Evolutionary conservation across 2,113 vertebrate species (phyloP).

Genomic region (Epinephelus fuscoguttatus): DNA sequence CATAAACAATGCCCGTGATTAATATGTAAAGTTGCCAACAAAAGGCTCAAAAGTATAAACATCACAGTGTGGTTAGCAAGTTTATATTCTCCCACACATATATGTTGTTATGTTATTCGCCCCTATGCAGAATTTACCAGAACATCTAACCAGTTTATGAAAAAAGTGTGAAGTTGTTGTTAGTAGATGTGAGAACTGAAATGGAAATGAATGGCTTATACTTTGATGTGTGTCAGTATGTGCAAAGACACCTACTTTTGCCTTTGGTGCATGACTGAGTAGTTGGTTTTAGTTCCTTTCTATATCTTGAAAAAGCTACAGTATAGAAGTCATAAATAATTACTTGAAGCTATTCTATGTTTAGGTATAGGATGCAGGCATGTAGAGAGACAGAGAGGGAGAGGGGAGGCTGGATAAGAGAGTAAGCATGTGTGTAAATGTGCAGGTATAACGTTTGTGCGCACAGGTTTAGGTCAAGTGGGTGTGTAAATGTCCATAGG

Average conservation of each 20-base stretch:
- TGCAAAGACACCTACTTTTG: background rate
- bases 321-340: background rate
- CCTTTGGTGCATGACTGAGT: background rate
- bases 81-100: background rate
- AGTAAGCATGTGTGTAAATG: conserved; percentile 31
- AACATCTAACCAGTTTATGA: background rate
- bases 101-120: too few relatives aligned
- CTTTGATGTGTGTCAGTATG: background rate
- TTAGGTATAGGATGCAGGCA: background rate
- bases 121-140: background rate
- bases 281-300: background rate
- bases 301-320: background rate
- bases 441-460: conserved; percentile 1
- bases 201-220: conserved; percentile 30
- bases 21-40: background rate
- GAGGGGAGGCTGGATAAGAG: background rate
- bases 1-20: background rate
- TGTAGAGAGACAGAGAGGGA: background rate
- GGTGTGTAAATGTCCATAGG: conserved; percentile 59
- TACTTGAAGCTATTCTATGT: background rate
- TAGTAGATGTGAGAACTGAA: conserved; percentile 1
- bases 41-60: background rate
- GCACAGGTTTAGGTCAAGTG: conserved; percentile 49
- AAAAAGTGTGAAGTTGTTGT: background rate
- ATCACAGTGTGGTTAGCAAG: background rate